Conservation (phyloP, 2,888 invertebrate genomes). For the Barypeithes pellucidus region DNA sequence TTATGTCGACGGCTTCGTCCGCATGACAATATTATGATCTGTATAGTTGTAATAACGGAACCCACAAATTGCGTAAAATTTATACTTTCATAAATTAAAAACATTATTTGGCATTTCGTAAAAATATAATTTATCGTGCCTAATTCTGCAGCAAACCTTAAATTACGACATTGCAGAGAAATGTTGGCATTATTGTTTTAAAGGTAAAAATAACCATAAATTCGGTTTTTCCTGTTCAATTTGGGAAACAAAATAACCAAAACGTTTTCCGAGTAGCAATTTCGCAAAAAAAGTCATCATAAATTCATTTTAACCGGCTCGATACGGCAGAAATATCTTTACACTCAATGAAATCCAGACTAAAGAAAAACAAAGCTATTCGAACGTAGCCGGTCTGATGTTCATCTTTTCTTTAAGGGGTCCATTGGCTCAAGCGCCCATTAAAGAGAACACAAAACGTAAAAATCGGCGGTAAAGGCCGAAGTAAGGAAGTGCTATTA, state of each 20-base stretch:
- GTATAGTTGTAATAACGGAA: too few relatives aligned
- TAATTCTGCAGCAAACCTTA: neutral
- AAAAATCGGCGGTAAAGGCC: conserved; percentile 32
- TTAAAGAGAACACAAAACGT: conserved; percentile 39
- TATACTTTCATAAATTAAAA: too few relatives aligned
- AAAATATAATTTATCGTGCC: conserved; percentile 9
- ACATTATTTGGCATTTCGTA: neutral
- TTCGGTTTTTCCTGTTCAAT: conserved; percentile 15
- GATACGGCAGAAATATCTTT: conserved; percentile 29
- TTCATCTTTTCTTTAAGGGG: conserved; percentile 38
- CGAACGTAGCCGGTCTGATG: conserved; percentile 33
- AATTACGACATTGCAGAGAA: conserved; percentile 15
- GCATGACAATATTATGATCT: too few relatives aligned
- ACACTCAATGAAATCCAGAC: conserved; percentile 42
- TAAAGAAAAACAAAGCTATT: conserved; percentile 41
- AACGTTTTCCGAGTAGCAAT: conserved; percentile 19
- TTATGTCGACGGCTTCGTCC: too few relatives aligned
- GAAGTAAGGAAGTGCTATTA: conserved; percentile 40
- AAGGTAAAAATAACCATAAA: conserved; percentile 25
- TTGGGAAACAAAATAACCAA: conserved; percentile 26
- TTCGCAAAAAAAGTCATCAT: conserved; percentile 30
- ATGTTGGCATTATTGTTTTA: conserved; percentile 18
- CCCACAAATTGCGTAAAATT: too few relatives aligned
- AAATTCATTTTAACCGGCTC: conserved; percentile 26
- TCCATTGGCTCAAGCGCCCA: conserved; percentile 37